Evolutionary conservation across 2,888 invertebrate genomes (phyloP), one percentile per base, ranked within the genome.

Genomic region (Scaptomyza flava): DNA sequence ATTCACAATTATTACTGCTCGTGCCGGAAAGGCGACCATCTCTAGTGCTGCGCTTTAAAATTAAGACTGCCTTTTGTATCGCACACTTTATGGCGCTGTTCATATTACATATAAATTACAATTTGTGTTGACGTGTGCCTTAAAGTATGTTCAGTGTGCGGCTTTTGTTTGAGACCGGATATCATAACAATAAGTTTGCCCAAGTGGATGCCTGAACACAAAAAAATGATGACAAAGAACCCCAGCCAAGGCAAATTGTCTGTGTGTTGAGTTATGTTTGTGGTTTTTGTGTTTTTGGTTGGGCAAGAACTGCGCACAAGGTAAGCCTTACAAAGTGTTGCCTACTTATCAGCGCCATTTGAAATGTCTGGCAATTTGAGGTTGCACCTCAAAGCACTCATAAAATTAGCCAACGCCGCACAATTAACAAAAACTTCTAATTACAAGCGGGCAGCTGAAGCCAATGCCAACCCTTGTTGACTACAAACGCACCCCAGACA

Each of bases 31-130:
- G 6, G 34, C 8, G 43, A 12, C 31, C 62, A 33, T 63, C 63
- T 36, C 68, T 63, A 51, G 51, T 12, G 38, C 11, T 23, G 14
- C 66, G 79, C 54, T 77, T 77, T 77, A 72, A 67, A 75, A 77
- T 77, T 66, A 48, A 66, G 50, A 33, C 72, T 45, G 72, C 67
- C 72, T 66, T 72, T 70, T 77, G 78, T 83, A 65, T 54, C 63
- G 54, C 61, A 72, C 80, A 75, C 81, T 83, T 83, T 89, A 89
- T 75, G 89, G 69, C 69, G 68, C 65, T 69, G 86, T 82, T 87
- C 88, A 82, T 89, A 88, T 84, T 88, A 87, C 87, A 68, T 78
- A 84, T 84, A 84, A 84, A 84, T 84, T 87, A 84, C 89, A 84
- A 89, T 84, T 84, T 88, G 67, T 81, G 77, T 72, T 78, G 87